Conservation (phyloP, 1,140 invertebrate species). For the Orchestia grillus region DNA sequence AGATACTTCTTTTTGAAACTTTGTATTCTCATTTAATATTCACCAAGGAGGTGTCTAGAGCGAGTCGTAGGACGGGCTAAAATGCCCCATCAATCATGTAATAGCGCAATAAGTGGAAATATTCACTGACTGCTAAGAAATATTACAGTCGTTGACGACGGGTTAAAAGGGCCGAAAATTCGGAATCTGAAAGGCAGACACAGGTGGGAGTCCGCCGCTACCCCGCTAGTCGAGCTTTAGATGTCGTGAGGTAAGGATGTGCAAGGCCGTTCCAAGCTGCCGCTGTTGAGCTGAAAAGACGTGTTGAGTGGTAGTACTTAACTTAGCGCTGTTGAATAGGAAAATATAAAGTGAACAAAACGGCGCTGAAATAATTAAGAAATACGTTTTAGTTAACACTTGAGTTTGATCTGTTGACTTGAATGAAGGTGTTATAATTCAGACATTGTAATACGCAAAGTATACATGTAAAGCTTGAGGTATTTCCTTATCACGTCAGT, state of each 20-base stretch:
- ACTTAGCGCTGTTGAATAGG: background rate
- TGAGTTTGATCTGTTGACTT: background rate
- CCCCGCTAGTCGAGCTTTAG: background rate
- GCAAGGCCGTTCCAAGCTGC: background rate
- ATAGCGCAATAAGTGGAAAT: background rate
- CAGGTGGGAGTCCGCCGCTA: background rate
- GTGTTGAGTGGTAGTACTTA: background rate
- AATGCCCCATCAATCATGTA: background rate
- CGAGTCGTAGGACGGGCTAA: too few species aligned
- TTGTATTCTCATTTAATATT: too few species aligned
- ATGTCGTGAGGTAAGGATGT: background rate
- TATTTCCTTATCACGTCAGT: background rate
- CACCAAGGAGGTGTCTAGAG: too few species aligned
- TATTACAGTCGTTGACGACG: too few species aligned
- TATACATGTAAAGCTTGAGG: background rate
- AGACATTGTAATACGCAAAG: background rate
- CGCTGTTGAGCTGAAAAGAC: background rate
- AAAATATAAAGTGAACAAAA: background rate
- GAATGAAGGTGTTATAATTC: background rate
- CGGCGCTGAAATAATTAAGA: background rate
- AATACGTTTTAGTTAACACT: background rate
- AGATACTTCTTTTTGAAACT: too few species aligned
- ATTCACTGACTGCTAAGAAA: too few species aligned
- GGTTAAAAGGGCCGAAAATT: too few species aligned
- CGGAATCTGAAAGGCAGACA: too few species aligned